A percentile compares a stretch with the other conserved stretches of the same genome.
phyloP scores from a whole-genome alignment of 1,140 invertebrate genomes.

The Drosophila baimaii region DNA sequence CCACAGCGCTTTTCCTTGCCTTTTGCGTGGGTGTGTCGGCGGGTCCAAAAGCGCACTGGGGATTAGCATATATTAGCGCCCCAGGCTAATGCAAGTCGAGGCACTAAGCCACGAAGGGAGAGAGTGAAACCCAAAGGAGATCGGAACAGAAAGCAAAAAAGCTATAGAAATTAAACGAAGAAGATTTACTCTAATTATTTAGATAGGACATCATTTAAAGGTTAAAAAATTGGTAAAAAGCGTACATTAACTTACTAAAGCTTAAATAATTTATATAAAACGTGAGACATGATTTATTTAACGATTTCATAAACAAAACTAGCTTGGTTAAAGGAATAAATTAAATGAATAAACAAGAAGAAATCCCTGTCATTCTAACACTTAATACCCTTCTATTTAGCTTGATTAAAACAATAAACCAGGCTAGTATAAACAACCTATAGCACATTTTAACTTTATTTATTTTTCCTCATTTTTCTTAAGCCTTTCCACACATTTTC shows the following conservation, averaged over 20 bases:
- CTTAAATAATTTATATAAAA: too few species aligned
- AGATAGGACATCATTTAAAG: not conserved
- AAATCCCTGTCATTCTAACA: not conserved
- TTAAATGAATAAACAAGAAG: too few species aligned
- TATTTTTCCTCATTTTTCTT: not conserved
- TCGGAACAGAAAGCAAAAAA: constrained; percentile 22
- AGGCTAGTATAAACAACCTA: not conserved
- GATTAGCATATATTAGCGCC: constrained; percentile 64
- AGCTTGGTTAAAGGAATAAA: too few species aligned
- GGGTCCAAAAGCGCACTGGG: constrained; percentile 48
- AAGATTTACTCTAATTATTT: constrained; percentile 5
- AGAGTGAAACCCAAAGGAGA: constrained; percentile 19
- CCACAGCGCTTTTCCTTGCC: constrained; percentile 23
- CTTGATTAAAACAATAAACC: too few species aligned
- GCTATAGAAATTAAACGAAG: not conserved
- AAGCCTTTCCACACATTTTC: not conserved
- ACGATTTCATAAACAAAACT: too few species aligned
- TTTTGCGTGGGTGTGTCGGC: constrained; percentile 66
- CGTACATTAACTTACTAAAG: too few species aligned
- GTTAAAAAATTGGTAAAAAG: too few species aligned
- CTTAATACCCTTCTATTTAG: too few species aligned
- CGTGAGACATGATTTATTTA: too few species aligned
- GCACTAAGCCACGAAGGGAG: constrained; percentile 30
- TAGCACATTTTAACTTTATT: not conserved
- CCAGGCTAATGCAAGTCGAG: constrained; percentile 24